Base-by-base conservation (phyloP, 2,797 vertebrate genomes). In the Intellagama lesueurii region DNA sequence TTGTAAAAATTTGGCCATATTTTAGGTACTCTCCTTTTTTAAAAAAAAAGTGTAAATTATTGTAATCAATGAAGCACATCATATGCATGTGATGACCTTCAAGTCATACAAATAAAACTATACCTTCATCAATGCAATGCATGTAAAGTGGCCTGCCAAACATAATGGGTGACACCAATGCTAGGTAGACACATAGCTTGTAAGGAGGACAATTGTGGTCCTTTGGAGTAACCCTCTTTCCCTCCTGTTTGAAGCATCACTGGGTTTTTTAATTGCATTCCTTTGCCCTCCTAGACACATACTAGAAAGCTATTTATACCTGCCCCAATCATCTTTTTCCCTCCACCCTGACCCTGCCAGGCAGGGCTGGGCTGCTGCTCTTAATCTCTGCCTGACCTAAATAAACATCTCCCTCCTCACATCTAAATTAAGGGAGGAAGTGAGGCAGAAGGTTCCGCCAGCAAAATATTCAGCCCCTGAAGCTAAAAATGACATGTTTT, bases 351-450 rank as follows among this genome's bases (percentile, higher is more conserved):
- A 49, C 69, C 77, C 69, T 68, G 70, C 70, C 8, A 75, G 64
- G 82, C 60, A 69, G 32, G 56, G 77, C 19, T 70, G 78, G 82
- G 47, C 82, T 14, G 64, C 14, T 35, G 26, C 72, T 76, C 52
- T 85, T 81, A 68, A 60, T 81, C 47, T 75, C 28, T 69, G 28
- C 47, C 78, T 90, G 69, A 56, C 83, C 86, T 76, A 76, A 75
- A 69, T 85, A 85, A 90, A 80, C 40, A 40, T 40, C 8, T 80
- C 19, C 40, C 17, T 52, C 75, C 19, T n/a, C 73, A 26, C 75
- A 52, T 80, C 81, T 35, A 69, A 22, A 70, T 79, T 60, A 69
- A 78, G 52, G 5, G 9, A 30, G 69, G 89, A 70, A 70, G 80
- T 44, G 80, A 83, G 32, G 68, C 49, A 16, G 75, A 73, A 84